Base-by-base conservation (phyloP, 2,797 vertebrate species). In the Oreortyx pictus region DNA sequence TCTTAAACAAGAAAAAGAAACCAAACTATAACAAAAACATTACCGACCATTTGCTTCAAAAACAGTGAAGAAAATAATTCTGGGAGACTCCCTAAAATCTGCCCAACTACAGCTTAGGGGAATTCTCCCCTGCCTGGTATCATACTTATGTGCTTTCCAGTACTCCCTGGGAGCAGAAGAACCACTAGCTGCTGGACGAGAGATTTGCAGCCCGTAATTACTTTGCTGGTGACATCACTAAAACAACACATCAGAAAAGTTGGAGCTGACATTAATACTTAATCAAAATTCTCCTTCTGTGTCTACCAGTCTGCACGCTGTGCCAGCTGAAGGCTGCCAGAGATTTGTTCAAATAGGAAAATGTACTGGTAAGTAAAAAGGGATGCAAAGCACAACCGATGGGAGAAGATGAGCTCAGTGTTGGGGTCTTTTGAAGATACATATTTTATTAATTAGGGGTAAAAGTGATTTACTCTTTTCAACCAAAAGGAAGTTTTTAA, bases 161-260 rank as follows among this genome's bases (percentile, higher is more conserved):
- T n/a, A 44, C 12, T n/a, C 35, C 11, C 60, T 62, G 59, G 35
- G 82, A 44, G 52, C 4, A 20, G 31, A 66, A 25, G 9, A 68
- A 27, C 37, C 37, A 12, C 2, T 2, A 14, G 22, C 20, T 61
- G 27, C 59, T 5, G 4, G 39, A 24, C 29, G 78, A 47, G 41
- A 60, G 62, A 43, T 43, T 35, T 47, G 24, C 9, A 24, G 7
- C 37, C 43, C 0, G 0, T 9, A 17, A 29, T 23, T 50, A 8
- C 4, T 12, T 3, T 6, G 12, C n/a, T 59, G 75, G 50, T 43
- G 57, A 56, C 14, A 25, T 2, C 29, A 33, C 23, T 47, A 56
- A n/a, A 61, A 2, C 0, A 0, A 8, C 11, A 18, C 27, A 23
- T 8, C 14, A 20, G 41, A 31, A 23, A 19, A 49, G 19, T 0